These are phyloP conservation scores for Aphis craccivora DNA, from an alignment of 1,140 invertebrate genomes.

Conservation along the genomic window DNA sequence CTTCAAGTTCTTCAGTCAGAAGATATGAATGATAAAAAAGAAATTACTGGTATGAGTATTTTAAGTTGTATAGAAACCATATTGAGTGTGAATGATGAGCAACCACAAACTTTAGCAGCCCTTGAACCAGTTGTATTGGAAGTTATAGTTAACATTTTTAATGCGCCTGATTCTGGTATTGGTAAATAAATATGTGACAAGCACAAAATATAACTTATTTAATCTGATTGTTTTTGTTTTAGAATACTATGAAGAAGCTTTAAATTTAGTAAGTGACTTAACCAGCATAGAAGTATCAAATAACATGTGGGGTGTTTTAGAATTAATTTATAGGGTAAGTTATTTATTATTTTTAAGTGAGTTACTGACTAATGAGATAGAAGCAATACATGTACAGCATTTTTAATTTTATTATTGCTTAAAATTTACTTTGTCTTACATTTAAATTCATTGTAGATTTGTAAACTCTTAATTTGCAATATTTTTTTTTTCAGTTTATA, in stretches of 20 bases:
- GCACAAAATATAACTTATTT: neutral
- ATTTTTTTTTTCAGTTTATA: no score
- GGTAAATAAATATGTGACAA: neutral
- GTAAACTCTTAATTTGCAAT: neutral
- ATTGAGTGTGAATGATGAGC: constrained; percentile 92
- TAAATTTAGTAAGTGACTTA: constrained; percentile 91
- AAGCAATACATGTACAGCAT: neutral
- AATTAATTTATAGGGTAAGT: constrained; percentile 79
- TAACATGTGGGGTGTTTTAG: constrained; percentile 96
- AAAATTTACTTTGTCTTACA: neutral
- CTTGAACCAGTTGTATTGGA: constrained; percentile 85
- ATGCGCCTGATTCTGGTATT: constrained; percentile 61
- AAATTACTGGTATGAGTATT: constrained; percentile 95
- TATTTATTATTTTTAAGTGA: neutral
- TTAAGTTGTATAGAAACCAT: constrained; percentile 97
- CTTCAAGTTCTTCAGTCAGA: constrained; percentile 84
- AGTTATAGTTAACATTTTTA: constrained; percentile 88
- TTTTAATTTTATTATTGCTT: neutral
- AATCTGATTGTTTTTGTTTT: constrained; percentile 62
- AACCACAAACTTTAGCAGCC: constrained; percentile 85
- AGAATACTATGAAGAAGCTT: constrained; percentile 97
- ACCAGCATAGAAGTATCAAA: constrained; percentile 87
- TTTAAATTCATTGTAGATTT: neutral
- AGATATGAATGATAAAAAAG: constrained; percentile 86
- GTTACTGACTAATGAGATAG: neutral